Conservation (phyloP, 1,140 invertebrate species). For the Acyrthosiphon pisum region DNA sequence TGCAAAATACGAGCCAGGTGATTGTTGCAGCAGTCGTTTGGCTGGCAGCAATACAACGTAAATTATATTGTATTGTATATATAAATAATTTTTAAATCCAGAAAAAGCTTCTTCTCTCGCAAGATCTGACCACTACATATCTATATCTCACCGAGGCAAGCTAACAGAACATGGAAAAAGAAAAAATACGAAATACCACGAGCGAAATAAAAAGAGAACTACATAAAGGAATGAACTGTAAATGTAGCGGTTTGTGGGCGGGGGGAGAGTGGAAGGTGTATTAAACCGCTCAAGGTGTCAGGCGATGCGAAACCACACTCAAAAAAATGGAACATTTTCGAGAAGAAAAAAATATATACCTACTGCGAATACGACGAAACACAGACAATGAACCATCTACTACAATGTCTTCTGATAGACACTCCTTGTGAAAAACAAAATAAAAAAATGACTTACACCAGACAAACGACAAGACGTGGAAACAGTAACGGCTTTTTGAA, state of each 20-base stretch:
- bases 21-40: background rate
- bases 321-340: background rate
- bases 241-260: background rate
- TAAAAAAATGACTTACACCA: background rate
- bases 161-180: background rate
- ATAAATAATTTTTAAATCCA: too few relatives aligned
- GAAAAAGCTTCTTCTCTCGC: background rate
- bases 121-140: background rate
- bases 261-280: too few relatives aligned
- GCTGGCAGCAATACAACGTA: background rate
- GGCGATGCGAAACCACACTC: slow-evolving; percentile 13
- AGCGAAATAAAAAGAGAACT: background rate
- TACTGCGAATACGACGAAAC: background rate
- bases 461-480: background rate
- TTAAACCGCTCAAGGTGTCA: background rate
- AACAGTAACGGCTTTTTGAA: background rate
- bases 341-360: background rate
- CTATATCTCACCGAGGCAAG: background rate
- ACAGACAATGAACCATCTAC: background rate
- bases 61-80: too few relatives aligned
- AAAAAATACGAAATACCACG: background rate
- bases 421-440: background rate
- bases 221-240: background rate
- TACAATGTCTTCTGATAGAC: background rate
- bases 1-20: background rate